A percentile compares a stretch with the other conserved stretches of the same genome.
These are phyloP conservation scores for Sylvia borin DNA, from an alignment of 2,797 vertebrate genomes.

Conservation along the genomic window DNA sequence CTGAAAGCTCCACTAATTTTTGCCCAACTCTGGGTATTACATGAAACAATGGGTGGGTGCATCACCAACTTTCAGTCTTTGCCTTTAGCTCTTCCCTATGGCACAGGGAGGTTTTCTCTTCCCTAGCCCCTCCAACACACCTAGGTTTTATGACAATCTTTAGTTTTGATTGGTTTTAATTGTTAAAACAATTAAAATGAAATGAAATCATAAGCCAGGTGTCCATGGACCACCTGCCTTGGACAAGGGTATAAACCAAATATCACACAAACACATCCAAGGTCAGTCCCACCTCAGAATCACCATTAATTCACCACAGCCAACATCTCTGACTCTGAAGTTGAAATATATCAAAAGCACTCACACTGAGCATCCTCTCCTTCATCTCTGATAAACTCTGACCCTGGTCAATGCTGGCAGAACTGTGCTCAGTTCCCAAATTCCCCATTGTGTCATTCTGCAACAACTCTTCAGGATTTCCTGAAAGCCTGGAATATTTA, in stretches of 20 bases:
- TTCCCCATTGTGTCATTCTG: background rate
- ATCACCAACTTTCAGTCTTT: background rate
- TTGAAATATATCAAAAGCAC: background rate
- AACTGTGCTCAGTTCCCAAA: background rate
- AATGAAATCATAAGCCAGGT: background rate
- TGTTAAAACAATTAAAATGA: constrained; percentile 6
- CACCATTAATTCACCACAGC: background rate
- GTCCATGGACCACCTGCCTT: background rate
- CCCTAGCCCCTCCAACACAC: background rate
- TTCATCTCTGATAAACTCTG: background rate
- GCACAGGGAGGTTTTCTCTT: background rate
- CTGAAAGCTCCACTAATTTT: background rate
- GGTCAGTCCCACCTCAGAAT: background rate
- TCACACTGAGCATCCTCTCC: background rate
- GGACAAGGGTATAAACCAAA: background rate
- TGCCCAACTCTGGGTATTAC: fast-evolving
- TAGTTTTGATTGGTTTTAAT: constrained; percentile 50
- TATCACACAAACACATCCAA: background rate
- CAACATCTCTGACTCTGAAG: background rate
- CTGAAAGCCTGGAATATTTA: background rate
- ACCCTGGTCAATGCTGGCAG: background rate
- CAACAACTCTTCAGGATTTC: background rate
- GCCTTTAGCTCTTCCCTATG: background rate
- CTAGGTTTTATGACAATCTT: background rate
- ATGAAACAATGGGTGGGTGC: background rate